Base-by-base conservation (phyloP, 2,113 vertebrate genomes). In the Lonchura striata region DNA sequence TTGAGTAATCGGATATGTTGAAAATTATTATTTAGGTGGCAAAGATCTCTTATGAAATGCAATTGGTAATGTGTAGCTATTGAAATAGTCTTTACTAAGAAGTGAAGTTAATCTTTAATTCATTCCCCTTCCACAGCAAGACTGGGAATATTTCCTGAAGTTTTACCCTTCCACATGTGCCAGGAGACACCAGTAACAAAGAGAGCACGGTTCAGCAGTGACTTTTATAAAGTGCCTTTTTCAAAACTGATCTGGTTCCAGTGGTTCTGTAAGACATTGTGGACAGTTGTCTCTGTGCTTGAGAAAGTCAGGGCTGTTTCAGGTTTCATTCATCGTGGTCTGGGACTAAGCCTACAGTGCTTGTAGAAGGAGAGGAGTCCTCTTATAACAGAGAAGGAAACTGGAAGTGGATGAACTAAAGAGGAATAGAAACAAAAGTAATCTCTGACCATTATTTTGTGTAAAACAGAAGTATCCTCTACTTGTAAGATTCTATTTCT, bases 1-100 rank as follows among this genome's bases (percentile, higher is more conserved):
- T n/a, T 90, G 82, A 92, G 88, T 57, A 96, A 96, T 44, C 19
- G 82, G 93, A 81, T 92, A 10, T 94, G 94, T 86, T 81, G 92
- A 96, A 95, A 97, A 78, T 6, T 0, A 31, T 54, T n/a, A 44
- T 61, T 61, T 74, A 52, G 13, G 31, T 28, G 47, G 64, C 27
- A 30, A 52, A 63, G 16, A 37, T 44, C 70, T 59, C 47, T 61
- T 79, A 18, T 79, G 63, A 92, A 92, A 66, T 50, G 22, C 52
- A 59, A 76, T 28, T 47, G 11, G 30, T 68, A 44, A 42, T 31
- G 56, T 13, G 14, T 30, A 65, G 42, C 17, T 41, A 61, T 46
- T 3, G 3, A 27, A 76, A 50, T 54, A 46, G 69, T 15, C 42
- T 42, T 69, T 42, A 19, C 53, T 61, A 27, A 74, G 86, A 82